Evolutionary conservation across 2,113 vertebrate species (phyloP), one percentile per base, ranked within the genome.

Genomic region (Clarias macrocephalus): DNA sequence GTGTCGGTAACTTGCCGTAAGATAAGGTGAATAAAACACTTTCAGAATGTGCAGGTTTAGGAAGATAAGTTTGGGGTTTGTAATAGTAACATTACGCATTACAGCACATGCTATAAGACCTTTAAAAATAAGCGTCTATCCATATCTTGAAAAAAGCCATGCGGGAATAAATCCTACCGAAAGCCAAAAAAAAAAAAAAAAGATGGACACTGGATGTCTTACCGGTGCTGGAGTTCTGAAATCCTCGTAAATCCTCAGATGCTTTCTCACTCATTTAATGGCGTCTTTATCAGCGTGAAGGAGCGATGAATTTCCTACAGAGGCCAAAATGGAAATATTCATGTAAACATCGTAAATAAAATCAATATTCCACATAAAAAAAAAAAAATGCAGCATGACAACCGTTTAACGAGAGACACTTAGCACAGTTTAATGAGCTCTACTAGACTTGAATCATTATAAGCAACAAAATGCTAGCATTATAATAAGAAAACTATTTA

Each of bases 241-340:
- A 90, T 86, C 86, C 86, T 89, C 86, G 85, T 86, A 87, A 63
- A 86, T 83, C 80, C 68, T 84, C 70, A 54, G 85, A 68, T 88
- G 85, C 48, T 75, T 86, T 81, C 86, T 93, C 89, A 92, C 85
- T 92, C 92, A 93, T 92, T 87, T 89, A 93, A 88, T 88, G 56
- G 89, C 87, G 81, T 90, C 85, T 63, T 73, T 25, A 72, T 88
- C 85, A 33, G 85, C 81, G 87, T 90, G 8, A 48, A 82, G 90
- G 86, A 92, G 90, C 62, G 65, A 83, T 54, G 89, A 86, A 84
- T 88, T 83, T 16, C 86, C 91, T 93, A 86, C 30, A 68, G 87
- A 73, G 62, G 57, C 57, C 57, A 68, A 82, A 52, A 89, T 23
- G 62, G 80, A 57, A 85, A 75, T 30, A 57, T 23, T 28, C 37